Evolutionary conservation across 2,797 vertebrate species (phyloP).

Genomic region (Pantherophis alleghaniensis): DNA sequence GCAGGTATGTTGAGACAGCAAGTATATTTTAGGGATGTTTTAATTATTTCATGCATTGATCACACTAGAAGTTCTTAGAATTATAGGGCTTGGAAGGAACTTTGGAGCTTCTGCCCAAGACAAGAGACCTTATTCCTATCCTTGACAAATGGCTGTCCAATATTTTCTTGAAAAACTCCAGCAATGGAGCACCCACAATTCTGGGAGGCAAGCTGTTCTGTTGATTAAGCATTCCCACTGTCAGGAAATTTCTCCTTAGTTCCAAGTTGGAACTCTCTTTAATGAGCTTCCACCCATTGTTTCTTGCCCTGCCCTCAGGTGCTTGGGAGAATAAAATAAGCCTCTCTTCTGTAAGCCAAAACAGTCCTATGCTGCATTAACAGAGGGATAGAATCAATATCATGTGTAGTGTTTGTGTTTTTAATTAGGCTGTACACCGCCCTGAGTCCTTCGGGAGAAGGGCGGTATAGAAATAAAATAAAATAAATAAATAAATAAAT

Average conservation of each 20-base stretch:
- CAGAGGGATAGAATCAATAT: background rate
- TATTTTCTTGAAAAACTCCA: background rate
- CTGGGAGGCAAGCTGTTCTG: background rate
- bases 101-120: background rate
- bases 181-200: background rate
- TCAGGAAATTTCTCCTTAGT: background rate
- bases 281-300: background rate
- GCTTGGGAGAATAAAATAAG: background rate
- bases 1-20: constrained; percentile 72
- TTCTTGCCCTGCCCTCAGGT: background rate
- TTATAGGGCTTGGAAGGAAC: background rate
- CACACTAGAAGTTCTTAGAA: background rate
- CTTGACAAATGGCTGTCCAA: background rate
- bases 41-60: background rate
- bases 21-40: background rate
- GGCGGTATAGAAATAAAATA: too few species aligned
- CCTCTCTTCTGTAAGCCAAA: too few species aligned
- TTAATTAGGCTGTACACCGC: too few species aligned
- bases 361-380: background rate
- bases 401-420: background rate
- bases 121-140: background rate
- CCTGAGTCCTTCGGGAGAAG: too few species aligned
- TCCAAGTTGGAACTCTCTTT: background rate
- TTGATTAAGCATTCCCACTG: background rate
- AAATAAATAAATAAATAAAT: too few species aligned